Evolutionary conservation across 1,140 invertebrate genomes (phyloP).

Genomic region (Pseudoatta argentina): DNA sequence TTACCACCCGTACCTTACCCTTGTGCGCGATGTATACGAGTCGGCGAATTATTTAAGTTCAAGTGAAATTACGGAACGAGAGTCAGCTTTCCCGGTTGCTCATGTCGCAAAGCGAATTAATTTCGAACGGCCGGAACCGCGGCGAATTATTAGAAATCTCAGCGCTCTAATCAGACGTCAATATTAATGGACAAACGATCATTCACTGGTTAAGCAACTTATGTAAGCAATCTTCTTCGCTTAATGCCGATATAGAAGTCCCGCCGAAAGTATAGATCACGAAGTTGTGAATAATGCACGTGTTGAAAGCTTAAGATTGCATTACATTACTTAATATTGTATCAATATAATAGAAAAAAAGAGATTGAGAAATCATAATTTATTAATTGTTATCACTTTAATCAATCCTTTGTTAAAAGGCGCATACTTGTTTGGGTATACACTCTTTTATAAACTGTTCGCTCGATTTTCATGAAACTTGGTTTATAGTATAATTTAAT

Average conservation of each 20-base stretch:
- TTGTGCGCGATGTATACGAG: conserved; percentile 3
- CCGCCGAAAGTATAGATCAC: conserved; percentile 32
- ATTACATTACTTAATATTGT: background rate
- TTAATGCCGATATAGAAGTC: conserved; percentile 42
- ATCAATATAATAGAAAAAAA: background rate
- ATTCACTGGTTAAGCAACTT: conserved; percentile 40
- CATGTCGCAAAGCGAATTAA: conserved; percentile 46
- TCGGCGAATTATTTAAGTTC: conserved; percentile 22
- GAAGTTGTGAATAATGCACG: conserved; percentile 10
- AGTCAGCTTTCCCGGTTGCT: background rate
- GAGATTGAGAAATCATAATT: background rate
- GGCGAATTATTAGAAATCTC: conserved; percentile 54
- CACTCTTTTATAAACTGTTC: no score
- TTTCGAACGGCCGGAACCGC: conserved; percentile 33
- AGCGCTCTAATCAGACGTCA: conserved; percentile 41
- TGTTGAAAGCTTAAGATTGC: conserved; percentile 24
- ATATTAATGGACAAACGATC: conserved; percentile 54
- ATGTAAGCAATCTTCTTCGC: conserved; percentile 29
- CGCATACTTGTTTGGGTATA: no score
- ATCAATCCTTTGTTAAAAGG: background rate
- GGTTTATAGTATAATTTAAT: no score
- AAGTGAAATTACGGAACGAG: conserved; percentile 29
- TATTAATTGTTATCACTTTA: background rate
- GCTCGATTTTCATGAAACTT: no score
- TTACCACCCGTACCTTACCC: conserved; percentile 12